Percentiles rank a stretch among this genome's conserved stretches.
phyloP scores from a whole-genome alignment of 2,797 vertebrate genomes.

The Ciconia nigra region DNA sequence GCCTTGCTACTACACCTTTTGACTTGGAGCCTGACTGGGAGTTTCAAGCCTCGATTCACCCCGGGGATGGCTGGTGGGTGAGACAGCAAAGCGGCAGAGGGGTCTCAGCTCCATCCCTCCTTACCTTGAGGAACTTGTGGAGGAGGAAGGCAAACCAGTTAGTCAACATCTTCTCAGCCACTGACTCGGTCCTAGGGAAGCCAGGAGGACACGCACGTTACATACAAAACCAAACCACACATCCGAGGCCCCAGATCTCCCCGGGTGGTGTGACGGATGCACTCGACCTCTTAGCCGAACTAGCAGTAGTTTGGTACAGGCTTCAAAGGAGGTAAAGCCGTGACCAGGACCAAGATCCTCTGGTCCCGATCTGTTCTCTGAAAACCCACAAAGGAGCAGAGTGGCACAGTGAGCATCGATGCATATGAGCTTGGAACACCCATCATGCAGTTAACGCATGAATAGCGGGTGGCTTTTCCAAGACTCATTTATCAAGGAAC shows the following conservation, averaged over 20 bases:
- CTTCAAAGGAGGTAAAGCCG: too few species aligned
- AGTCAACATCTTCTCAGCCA: constrained; percentile 98
- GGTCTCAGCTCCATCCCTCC: neutral
- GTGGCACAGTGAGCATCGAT: too few species aligned
- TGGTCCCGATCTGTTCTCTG: too few species aligned
- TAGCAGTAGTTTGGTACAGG: too few species aligned
- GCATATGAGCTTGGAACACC: too few species aligned
- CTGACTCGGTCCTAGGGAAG: constrained; percentile 89
- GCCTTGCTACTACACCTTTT: neutral
- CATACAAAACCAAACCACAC: neutral
- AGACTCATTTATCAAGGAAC: too few species aligned
- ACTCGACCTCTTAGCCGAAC: too few species aligned
- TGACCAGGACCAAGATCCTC: too few species aligned
- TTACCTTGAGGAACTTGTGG: constrained; percentile 96
- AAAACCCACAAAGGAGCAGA: too few species aligned
- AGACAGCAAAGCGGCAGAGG: neutral
- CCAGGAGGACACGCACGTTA: neutral
- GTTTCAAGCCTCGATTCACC: neutral
- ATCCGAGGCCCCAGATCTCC: neutral
- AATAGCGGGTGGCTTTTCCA: too few species aligned
- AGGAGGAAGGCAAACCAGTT: constrained; percentile 98
- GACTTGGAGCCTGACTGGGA: neutral
- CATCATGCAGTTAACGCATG: too few species aligned
- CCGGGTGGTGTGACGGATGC: too few species aligned
- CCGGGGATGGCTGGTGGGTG: rapidly evolving